These are phyloP conservation scores for Lysandra bellargus DNA, from an alignment of 2,888 invertebrate genomes.

Conservation along the genomic window DNA sequence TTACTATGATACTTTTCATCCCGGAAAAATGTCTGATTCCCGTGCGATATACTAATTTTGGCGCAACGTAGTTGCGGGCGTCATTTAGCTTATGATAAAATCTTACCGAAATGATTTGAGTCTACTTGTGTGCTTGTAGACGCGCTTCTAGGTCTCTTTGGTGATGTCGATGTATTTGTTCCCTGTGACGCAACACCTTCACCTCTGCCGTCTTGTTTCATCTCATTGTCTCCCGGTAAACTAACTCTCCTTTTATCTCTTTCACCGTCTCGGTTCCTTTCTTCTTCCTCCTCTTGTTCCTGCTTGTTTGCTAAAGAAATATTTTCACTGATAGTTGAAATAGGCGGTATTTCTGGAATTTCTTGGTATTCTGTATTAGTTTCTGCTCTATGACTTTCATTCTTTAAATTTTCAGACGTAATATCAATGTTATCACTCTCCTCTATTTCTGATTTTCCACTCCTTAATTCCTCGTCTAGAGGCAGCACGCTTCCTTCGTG, in stretches of 20 bases:
- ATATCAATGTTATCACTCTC: conserved; percentile 43
- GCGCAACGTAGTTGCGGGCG: no score
- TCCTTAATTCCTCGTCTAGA: conserved; percentile 67
- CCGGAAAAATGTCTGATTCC: no score
- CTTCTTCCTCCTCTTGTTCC: conserved; percentile 62
- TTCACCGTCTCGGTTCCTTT: conserved; percentile 64
- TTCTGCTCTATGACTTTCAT: conserved; percentile 62
- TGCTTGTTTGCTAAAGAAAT: conserved; percentile 76
- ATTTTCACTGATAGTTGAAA: conserved; percentile 87
- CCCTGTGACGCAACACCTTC: conserved; percentile 66
- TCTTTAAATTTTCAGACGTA: conserved; percentile 61
- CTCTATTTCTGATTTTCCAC: conserved; percentile 46
- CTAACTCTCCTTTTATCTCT: conserved; percentile 81
- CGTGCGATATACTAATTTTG: no score
- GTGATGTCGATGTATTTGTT: conserved; percentile 77
- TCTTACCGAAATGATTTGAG: conserved; percentile 90
- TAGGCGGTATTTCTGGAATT: conserved; percentile 83
- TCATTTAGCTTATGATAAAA: neutral
- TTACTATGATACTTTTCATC: no score
- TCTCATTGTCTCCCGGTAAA: conserved; percentile 78
- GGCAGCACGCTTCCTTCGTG: conserved; percentile 72
- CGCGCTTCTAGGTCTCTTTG: conserved; percentile 88
- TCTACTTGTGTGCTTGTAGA: conserved; percentile 92
- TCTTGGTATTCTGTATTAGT: conserved; percentile 53
- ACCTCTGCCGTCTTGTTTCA: conserved; percentile 69